These are phyloP conservation scores for Archips crataeganus DNA, from an alignment of 2,888 invertebrate species.

Conservation along the genomic window DNA sequence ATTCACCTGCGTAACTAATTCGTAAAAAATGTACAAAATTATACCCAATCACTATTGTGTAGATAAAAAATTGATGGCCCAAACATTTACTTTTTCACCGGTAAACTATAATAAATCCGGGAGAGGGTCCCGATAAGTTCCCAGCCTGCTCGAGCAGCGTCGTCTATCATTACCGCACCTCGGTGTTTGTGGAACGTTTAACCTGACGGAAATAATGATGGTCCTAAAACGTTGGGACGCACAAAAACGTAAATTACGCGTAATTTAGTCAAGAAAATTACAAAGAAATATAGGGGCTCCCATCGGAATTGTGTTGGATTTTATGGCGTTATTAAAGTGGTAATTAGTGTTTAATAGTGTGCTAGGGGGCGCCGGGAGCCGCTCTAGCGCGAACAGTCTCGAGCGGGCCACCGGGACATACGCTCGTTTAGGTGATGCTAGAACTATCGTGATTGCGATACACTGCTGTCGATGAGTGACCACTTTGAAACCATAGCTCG, in stretches of 20 bases:
- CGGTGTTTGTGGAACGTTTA: constrained; percentile 39
- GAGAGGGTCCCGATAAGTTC: background rate
- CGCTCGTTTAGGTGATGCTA: too few relatives aligned
- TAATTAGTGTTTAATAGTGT: constrained; percentile 46
- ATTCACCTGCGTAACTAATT: background rate
- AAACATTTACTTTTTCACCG: background rate
- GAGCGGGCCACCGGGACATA: background rate
- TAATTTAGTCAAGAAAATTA: constrained; percentile 49
- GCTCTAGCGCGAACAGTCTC: background rate
- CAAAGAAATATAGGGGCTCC: constrained; percentile 50
- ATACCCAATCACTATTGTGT: background rate
- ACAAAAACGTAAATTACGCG: constrained; percentile 48
- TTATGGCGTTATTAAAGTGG: constrained; percentile 50
- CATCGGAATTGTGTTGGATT: constrained; percentile 51
- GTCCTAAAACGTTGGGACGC: constrained; percentile 25
- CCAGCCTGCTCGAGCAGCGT: background rate
- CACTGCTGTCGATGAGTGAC: too few relatives aligned
- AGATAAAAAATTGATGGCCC: background rate
- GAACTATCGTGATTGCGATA: too few relatives aligned
- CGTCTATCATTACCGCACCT: constrained; percentile 30
- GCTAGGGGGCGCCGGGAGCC: constrained; percentile 13
- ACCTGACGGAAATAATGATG: constrained; percentile 35
- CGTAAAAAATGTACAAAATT: background rate
- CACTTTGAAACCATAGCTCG: too few relatives aligned
- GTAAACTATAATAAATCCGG: background rate